Conservation (phyloP, 30 jellyfish, hydroid and myxozoan species). For the Catostylus mosaicus region DNA sequence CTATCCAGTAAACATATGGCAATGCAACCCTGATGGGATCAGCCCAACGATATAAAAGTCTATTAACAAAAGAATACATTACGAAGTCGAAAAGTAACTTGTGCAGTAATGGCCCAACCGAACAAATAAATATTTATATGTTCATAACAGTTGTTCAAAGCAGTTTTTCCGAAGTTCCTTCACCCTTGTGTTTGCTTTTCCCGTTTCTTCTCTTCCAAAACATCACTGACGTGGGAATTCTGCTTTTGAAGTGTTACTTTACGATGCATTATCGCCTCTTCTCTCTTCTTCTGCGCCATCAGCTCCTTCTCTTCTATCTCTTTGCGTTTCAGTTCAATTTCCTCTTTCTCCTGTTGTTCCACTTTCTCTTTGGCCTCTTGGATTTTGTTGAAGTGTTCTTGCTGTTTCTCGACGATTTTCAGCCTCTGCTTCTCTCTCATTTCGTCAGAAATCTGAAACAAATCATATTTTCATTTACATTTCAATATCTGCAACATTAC, state of each 20-base stretch:
- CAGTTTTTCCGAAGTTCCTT: no score
- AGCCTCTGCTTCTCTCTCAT: conserved; percentile 36
- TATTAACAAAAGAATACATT: no score
- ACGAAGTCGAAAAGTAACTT: neutral
- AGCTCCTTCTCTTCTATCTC: conserved; percentile 52
- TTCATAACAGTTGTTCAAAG: neutral
- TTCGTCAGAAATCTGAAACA: conserved; percentile 44
- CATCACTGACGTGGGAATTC: conserved; percentile 17
- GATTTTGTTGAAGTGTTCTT: conserved; percentile 25
- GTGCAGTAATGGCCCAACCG: neutral
- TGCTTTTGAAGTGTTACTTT: conserved; percentile 26
- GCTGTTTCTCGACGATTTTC: conserved; percentile 39
- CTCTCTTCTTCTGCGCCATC: conserved; percentile 46
- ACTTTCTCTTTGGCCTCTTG: conserved; percentile 36
- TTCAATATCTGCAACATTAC: no score
- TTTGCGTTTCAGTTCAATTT: conserved; percentile 21
- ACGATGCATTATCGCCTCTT: conserved; percentile 14
- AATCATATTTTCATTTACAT: no score
- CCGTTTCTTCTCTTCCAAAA: conserved; percentile 28
- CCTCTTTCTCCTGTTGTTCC: conserved; percentile 46
- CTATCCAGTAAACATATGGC: no score
- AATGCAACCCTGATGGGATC: no score
- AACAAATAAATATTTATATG: neutral
- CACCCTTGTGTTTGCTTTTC: conserved; percentile 57
- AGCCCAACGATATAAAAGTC: no score